Evolutionary conservation across 2,888 invertebrate genomes (phyloP).

Genomic region (Nomada hirtipes): DNA sequence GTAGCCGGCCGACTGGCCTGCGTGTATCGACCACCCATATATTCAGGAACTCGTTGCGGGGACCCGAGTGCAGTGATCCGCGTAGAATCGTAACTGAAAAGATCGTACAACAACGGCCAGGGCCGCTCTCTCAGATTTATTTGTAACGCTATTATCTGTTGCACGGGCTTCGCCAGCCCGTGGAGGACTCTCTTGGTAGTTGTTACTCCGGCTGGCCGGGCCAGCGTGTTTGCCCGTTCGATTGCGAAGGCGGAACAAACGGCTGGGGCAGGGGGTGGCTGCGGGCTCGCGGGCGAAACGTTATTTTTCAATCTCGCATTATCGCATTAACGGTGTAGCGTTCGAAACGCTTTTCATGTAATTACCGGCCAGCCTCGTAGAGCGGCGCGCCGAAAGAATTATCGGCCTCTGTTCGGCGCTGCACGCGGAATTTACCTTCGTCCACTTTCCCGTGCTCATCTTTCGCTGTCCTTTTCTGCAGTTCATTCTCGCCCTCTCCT

Average conservation of each 20-base stretch:
- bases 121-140: constrained; percentile 49
- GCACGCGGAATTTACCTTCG: background rate
- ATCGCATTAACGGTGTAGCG: constrained; percentile 44
- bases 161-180: constrained; percentile 23
- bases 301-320: constrained; percentile 40
- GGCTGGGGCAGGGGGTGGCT: background rate
- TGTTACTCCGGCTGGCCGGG: background rate
- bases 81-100: constrained; percentile 61
- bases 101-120: constrained; percentile 51
- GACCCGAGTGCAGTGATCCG: constrained; percentile 56
- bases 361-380: constrained; percentile 18
- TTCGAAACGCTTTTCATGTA: constrained; percentile 42
- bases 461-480: background rate
- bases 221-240: constrained; percentile 20
- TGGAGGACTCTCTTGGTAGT: background rate
- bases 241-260: constrained; percentile 39
- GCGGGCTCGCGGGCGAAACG: background rate
- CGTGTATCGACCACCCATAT: constrained; percentile 66
- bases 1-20: constrained; percentile 48
- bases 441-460: background rate
- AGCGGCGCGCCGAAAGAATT: background rate
- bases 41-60: constrained; percentile 49
- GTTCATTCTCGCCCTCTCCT: background rate
- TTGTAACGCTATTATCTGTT: constrained; percentile 57
- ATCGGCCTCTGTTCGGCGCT: background rate